Percentiles rank a stretch among this genome's conserved stretches.
phyloP scores from a whole-genome alignment of 2,888 invertebrate species.

The Stegophylla sp. region DNA sequence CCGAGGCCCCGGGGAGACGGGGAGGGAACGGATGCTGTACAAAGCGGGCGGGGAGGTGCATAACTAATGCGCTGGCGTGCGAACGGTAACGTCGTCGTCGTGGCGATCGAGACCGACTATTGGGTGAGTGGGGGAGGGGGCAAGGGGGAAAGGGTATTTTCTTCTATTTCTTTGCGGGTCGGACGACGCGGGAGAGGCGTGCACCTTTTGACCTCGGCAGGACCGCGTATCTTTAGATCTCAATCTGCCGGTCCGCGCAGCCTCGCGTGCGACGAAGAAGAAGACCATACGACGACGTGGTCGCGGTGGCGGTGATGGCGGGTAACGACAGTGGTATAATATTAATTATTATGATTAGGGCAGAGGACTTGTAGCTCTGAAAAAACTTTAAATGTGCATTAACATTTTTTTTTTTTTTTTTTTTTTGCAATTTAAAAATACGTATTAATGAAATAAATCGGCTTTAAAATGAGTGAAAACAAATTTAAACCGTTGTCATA shows the following conservation, averaged over 20 bases:
- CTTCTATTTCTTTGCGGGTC: not conserved
- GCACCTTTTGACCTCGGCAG: constrained; percentile 36
- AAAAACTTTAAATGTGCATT: too few relatives aligned
- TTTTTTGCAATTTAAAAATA: too few relatives aligned
- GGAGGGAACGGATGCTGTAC: not conserved
- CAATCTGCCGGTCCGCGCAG: constrained; percentile 15
- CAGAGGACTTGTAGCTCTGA: too few relatives aligned
- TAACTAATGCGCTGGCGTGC: constrained; percentile 12
- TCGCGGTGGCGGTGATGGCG: too few relatives aligned
- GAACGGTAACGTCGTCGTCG: not conserved
- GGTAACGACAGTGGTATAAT: too few relatives aligned
- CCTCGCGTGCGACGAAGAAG: not conserved
- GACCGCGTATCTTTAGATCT: constrained; percentile 25
- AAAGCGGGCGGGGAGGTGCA: not conserved
- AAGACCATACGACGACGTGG: too few relatives aligned
- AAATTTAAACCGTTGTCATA: too few relatives aligned
- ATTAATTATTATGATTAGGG: too few relatives aligned
- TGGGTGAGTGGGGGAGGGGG: not conserved
- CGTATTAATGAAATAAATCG: too few relatives aligned
- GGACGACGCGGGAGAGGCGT: not conserved
- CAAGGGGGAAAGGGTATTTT: not conserved
- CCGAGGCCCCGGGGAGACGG: not conserved
- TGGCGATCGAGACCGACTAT: too few relatives aligned
- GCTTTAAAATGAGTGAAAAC: too few relatives aligned
- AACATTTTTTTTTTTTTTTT: too few relatives aligned